Evolutionary conservation across 2,113 vertebrate species (phyloP).

Genomic region (Fregata magnificens): DNA sequence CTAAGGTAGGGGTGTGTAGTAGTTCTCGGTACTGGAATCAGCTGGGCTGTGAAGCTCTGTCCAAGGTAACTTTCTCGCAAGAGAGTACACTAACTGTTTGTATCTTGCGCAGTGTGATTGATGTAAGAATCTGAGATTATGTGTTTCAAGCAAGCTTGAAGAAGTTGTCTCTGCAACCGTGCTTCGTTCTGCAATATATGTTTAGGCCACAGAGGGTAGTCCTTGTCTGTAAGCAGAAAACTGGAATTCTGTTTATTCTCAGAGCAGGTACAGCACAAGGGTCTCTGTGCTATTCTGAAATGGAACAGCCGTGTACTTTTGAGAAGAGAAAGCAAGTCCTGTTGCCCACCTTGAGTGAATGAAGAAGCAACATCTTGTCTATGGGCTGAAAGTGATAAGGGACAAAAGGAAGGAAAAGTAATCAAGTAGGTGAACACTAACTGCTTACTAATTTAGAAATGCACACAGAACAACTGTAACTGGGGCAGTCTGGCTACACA

Average conservation of each 20-base stretch:
- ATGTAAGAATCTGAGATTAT: neutral
- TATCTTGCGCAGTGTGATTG: neutral
- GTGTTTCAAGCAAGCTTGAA: neutral
- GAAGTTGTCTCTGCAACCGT: neutral
- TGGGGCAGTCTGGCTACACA: neutral
- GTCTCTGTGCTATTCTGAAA: neutral
- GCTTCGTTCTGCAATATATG: neutral
- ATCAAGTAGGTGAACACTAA: neutral
- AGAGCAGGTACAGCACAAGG: neutral
- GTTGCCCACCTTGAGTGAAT: neutral
- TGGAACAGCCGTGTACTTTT: neutral
- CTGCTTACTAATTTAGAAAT: neutral
- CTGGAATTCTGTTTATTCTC: neutral
- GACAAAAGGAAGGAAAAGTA: neutral
- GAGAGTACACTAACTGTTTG: too few species aligned
- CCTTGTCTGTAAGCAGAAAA: neutral
- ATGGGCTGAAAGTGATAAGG: neutral
- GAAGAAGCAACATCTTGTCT: neutral
- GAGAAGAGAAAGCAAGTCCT: neutral
- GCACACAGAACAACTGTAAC: too few species aligned
- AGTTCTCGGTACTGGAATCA: neutral
- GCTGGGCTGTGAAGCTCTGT: neutral
- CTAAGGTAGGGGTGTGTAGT: neutral
- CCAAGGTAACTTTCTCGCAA: neutral
- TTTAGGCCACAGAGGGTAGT: conserved; percentile 10